Evolutionary conservation across 2,113 vertebrate genomes (phyloP), one percentile per base, ranked within the genome.

Genomic region (Xiphophorus hellerii): DNA sequence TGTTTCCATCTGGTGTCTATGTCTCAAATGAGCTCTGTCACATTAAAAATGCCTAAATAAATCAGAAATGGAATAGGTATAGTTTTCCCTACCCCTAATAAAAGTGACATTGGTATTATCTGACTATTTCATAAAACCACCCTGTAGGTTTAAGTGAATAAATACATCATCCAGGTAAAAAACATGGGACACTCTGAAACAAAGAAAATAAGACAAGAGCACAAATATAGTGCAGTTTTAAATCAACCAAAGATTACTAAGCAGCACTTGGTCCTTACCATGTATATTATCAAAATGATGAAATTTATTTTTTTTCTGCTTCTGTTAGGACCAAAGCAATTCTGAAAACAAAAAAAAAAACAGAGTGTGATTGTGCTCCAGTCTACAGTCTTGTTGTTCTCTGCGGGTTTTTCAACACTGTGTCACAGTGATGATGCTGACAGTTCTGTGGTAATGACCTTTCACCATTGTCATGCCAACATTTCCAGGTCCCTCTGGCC

Each of bases 401-500:
- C 84, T 72, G 33, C 58, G 73, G 89, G 84, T 83, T 71, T 77
- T 81, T 82, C 82, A 75, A 75, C 88, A 31, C 69, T 31, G 67
- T 83, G 88, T 87, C 75, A 73, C 80, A 62, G 74, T 69, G 81
- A 90, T 87, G 91, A 87, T 87, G 88, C 88, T 89, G 87, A 91
- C 89, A 87, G 86, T 74, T 72, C 75, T 64, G 80, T 71, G 80
- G 87, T 65, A 80, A 73, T 92, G 92, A 93, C 92, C 91, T 92
- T 93, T 93, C 84, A 78, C 74, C 67, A 89, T 81, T 71, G 84
- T 88, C 88, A 86, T 87, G 89, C 85, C 84, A 86, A 89, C 84
- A 75, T 81, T 82, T 69, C 65, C 86, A 68, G 77, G 81, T 86
- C 90, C 90, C 88, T 76, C 82, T 88, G 89, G 92, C 88, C 88